These are phyloP conservation scores for Typhlichthys subterraneus DNA, from an alignment of 2,797 vertebrate genomes.

Conservation along the genomic window DNA sequence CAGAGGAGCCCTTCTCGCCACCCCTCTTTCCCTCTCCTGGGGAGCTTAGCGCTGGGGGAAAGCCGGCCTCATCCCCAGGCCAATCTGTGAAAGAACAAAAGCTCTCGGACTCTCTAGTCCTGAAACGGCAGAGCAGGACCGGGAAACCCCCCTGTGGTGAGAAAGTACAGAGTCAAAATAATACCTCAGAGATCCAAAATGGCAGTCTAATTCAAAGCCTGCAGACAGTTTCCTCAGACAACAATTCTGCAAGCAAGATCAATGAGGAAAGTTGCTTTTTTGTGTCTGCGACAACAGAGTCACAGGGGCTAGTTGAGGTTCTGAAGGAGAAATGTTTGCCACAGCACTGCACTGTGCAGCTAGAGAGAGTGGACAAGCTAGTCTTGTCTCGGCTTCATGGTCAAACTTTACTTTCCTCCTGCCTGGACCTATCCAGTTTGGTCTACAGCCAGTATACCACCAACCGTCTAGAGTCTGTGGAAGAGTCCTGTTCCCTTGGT, in stretches of 20 bases:
- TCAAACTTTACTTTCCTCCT: constrained; percentile 48
- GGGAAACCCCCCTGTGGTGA: not conserved
- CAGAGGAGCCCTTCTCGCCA: not conserved
- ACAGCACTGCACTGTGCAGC: constrained; percentile 38
- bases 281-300: constrained; percentile 40
- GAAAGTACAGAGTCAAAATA: not conserved
- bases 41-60: constrained; percentile 5
- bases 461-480: not conserved
- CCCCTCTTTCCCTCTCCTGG: not conserved
- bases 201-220: not conserved
- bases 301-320: constrained; percentile 47
- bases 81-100: constrained; percentile 19
- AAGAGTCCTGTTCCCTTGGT: not conserved
- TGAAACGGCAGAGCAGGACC: not conserved
- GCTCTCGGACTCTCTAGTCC: constrained; percentile 27
- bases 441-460: not conserved
- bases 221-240: constrained; percentile 5
- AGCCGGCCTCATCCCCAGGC: constrained; percentile 1
- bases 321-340: constrained; percentile 63
- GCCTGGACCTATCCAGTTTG: constrained; percentile 34
- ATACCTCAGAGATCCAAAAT: not conserved
- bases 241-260: not conserved
- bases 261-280: constrained; percentile 32
- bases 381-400: constrained; percentile 29
- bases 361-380: constrained; percentile 44